Base-by-base conservation (phyloP, 2,797 vertebrate species). In the Columba guinea region DNA sequence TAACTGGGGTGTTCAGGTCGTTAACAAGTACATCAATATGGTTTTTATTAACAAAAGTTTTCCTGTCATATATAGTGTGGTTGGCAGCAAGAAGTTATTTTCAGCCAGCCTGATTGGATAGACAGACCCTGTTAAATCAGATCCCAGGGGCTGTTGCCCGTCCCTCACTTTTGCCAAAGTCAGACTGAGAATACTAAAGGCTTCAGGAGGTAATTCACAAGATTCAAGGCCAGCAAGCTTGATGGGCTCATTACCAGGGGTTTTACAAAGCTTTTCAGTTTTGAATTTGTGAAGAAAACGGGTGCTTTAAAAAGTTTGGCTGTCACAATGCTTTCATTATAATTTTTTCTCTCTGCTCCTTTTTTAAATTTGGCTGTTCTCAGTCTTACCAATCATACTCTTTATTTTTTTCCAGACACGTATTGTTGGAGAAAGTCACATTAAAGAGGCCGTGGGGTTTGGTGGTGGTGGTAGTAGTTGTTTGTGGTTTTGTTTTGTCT, bases 21-120 rank as follows among this genome's bases (percentile, higher is more conserved):
- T 95, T 96, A 94, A 94, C 81, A 83, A 94, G 76, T 95, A 76
- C 51, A 75, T 92, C 91, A 82, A 30, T 96, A 82, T 60, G 84
- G 39, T 37, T 95, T 96, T 89, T 90, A 80, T 92, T 94, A 95
- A 89, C 79, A 64, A 70, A 96, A 96, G 58, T 85, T 94, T 92
- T 89, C 74, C 56, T 96, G 79, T 80, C 69, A 32, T 74, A 60
- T 89, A 79, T 49, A 77, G 84, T 70, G 73, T 39, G 44, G 70
- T 70, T 94, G 90, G 90, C 84, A 95, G 75, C 82, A 79, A 68
- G 73, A 88, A 41, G 28, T 78, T 77, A 7, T 0, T 82, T 65
- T 74, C 74, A 83, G 84, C 65, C 87, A 89, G 69, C 65, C 73
- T 59, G 51, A 46, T 89, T 18, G 1, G 39, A 21, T 5, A 81